Base-by-base conservation (phyloP, 2,797 vertebrate species). In the Tragopan temminckii region DNA sequence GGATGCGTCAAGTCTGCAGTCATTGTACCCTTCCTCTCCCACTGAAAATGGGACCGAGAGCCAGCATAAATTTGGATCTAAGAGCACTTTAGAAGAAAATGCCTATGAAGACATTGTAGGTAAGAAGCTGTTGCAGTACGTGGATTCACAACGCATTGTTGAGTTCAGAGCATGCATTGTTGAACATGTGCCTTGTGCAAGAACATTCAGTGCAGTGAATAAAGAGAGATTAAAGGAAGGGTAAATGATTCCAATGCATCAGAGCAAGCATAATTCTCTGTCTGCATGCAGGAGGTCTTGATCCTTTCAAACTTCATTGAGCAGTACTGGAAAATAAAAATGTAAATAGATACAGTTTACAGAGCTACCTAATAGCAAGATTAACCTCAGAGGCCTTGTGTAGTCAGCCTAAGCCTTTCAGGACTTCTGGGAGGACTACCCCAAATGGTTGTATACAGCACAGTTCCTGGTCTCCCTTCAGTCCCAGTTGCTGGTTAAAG, bases 51-150 rank as follows among this genome's bases (percentile, higher is more conserved):
- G 99, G 97, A 99, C 98, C 5, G 98, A 98, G 94, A 97, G 95
- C 85, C 98, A 97, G 96, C 98, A 97, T 91, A 98, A 98, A 85
- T 98, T 98, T 96, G 98, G 97, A 97, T 98, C 98, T 90, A 99
- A 99, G 98, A 99, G 99, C 99, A 99, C 99, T 98, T 99, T 98
- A 98, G 99, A 99, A 98, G 99, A 99, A 96, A 99, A 99, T 88
- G 98, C 99, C 91, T 99, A 99, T 94, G 99, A 99, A 98, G 99
- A 99, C 95, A 99, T 99, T 82, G 98, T 99, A 97, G 99, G 99
- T 99, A 98, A 99, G 99, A 81, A 88, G 12, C 42, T 86, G 59
- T 79, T 62, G 68, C 55, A n/a, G 36, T n/a, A 18, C 24, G 8
- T 0, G 36, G 50, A 36, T 76, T 82, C 59, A 9, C 36, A 80